These are phyloP conservation scores for Phoenicopterus ruber DNA, from an alignment of 2,113 vertebrate species.

Conservation along the genomic window DNA sequence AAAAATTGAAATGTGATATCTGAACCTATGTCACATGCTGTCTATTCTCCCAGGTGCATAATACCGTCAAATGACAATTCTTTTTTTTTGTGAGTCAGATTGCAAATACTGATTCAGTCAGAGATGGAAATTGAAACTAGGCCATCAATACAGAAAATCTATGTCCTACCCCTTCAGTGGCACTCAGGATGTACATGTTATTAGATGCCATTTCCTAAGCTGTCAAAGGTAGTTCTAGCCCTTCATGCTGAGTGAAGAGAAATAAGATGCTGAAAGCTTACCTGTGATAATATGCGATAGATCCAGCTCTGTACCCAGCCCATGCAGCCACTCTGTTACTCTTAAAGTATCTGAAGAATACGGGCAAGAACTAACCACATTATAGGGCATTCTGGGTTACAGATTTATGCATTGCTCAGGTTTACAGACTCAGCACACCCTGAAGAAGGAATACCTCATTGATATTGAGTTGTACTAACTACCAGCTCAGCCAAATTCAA, in stretches of 20 bases:
- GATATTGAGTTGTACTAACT: neutral
- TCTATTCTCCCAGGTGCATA: neutral
- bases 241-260: neutral
- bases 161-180: neutral
- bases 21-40: fast-evolving
- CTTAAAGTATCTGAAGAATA: neutral
- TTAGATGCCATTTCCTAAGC: neutral
- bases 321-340: neutral
- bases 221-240: neutral
- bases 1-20: neutral
- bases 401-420: neutral
- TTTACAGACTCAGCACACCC: neutral
- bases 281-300: fast-evolving
- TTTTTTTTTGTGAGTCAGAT: neutral
- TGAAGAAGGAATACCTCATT: neutral
- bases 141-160: fast-evolving
- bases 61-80: neutral
- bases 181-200: too few relatives aligned
- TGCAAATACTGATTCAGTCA: neutral
- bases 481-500: neutral
- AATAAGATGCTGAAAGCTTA: neutral
- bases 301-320: neutral
- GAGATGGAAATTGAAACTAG: neutral
- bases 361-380: neutral
- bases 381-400: neutral